Evolutionary conservation across 1,140 invertebrate species (phyloP), one percentile per base, ranked within the genome.

Genomic region (Trichogramma pretiosum): DNA sequence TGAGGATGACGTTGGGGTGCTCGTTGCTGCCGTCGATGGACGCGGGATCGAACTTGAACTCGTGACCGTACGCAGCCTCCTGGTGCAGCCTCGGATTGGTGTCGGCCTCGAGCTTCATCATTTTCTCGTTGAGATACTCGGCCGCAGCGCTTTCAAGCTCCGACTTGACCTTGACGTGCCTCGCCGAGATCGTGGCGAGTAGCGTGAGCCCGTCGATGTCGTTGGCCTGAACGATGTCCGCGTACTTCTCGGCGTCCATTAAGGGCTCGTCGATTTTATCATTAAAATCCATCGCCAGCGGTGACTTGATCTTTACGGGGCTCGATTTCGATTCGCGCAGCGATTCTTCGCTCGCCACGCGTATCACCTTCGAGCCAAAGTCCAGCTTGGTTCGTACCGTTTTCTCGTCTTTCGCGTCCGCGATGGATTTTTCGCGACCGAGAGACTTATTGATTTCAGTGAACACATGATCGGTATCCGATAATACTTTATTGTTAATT

Each of bases 1-100:
- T 69, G 3, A 72, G 34, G 42, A 73, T 73, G 17, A 68, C 67
- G 10, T 70, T 67, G 0, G 65, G 58, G n/a, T 62, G 63, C 18
- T 68, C 67, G 8, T 60, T 57, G n/a, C 11, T 28, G 24, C 24
- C 4, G 48, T 22, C 5, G 33, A 43, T 18, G 19, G 5, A 58
- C 53, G 19, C 56, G 53, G 1, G 64, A 63, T 0, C 61, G 56
- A 5, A 68, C 58, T 35, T 69, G 64, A 3, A 69, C 56, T n/a
- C 64, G 58, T 38, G 61, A 54, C 1, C 58, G 60, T 0, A 67
- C 59, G 41, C 64, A 65, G 7, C 62, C 61, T 16, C 54, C 45
- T 1, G 49, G 34, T 34, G 33, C 5, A 49, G 16, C 57, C 30
- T 18, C 43, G 46, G 39, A 28, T 47, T 16, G 0, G 46, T 19